Evolutionary conservation across 1,140 invertebrate species (phyloP).

Genomic region (Lamellibrachia luymesi): DNA sequence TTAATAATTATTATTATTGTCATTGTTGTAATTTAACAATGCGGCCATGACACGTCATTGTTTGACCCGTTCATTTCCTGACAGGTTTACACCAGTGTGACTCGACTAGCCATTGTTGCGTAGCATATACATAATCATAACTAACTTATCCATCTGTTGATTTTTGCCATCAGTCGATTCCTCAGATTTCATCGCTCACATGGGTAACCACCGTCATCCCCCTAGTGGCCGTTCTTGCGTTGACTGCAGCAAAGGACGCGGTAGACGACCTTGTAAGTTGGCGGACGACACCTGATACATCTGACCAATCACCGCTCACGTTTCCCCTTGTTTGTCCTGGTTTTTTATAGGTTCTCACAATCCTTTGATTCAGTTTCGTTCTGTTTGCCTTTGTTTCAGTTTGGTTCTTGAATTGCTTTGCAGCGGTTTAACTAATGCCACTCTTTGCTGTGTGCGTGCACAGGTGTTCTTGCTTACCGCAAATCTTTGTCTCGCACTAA

Average conservation of each 20-base stretch:
- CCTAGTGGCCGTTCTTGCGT: conserved; percentile 56
- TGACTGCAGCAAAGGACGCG: conserved; percentile 27
- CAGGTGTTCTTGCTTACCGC: background rate
- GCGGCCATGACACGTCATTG: no score
- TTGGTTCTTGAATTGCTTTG: conserved; percentile 7
- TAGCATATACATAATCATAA: background rate
- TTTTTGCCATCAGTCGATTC: conserved; percentile 26
- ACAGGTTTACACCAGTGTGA: background rate
- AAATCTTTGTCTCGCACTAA: no score
- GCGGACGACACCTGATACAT: background rate
- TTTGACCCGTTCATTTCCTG: no score
- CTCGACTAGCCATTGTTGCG: no score
- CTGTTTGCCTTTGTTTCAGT: conserved; percentile 4
- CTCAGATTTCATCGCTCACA: conserved; percentile 65
- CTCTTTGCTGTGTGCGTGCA: background rate
- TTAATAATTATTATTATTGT: background rate
- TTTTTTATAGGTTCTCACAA: conserved; percentile 13
- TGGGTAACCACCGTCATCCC: conserved; percentile 96
- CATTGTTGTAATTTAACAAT: no score
- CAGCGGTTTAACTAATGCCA: background rate
- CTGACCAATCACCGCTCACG: background rate
- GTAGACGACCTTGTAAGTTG: conserved; percentile 27
- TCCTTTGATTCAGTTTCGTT: background rate
- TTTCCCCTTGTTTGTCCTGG: background rate
- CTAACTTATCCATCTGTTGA: conserved; percentile 10